phyloP scores from a whole-genome alignment of 2,113 vertebrate genomes.

The Pygathrix nemaeus region DNA sequence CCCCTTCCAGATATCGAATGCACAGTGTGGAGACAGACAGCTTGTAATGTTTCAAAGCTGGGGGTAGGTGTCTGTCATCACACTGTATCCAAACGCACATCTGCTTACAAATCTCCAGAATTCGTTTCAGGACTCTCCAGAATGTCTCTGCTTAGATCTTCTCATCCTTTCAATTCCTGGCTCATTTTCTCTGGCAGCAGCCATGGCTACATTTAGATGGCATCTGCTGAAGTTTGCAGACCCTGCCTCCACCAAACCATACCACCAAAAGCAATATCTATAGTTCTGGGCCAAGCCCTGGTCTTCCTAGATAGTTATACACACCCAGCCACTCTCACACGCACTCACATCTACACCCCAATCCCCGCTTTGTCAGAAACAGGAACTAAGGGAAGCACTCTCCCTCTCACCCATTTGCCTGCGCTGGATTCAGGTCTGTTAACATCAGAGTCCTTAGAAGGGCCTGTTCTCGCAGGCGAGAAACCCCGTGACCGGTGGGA shows the following conservation, averaged over 20 bases:
- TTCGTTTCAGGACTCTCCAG: neutral
- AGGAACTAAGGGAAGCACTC: neutral
- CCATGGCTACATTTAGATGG: neutral
- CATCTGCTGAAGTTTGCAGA: neutral
- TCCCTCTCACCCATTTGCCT: neutral
- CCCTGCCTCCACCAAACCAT: neutral
- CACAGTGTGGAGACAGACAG: neutral
- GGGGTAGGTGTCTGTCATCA: neutral
- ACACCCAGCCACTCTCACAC: neutral
- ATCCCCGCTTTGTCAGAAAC: neutral
- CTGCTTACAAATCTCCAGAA: neutral
- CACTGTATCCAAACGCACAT: neutral
- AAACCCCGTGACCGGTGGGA: neutral
- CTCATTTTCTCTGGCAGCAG: neutral
- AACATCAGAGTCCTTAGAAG: neutral
- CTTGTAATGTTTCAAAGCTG: neutral
- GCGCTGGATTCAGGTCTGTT: neutral
- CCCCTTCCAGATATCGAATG: neutral
- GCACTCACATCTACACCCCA: neutral
- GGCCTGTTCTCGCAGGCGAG: neutral
- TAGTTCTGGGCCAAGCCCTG: neutral
- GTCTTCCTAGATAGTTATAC: neutral
- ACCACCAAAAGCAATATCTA: neutral
- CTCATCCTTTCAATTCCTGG: neutral
- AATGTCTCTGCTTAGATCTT: neutral